A percentile compares a stretch with the other conserved stretches of the same genome.
Conservation (phyloP, 2,888 invertebrate species). For the Oligia latruncula region DNA sequence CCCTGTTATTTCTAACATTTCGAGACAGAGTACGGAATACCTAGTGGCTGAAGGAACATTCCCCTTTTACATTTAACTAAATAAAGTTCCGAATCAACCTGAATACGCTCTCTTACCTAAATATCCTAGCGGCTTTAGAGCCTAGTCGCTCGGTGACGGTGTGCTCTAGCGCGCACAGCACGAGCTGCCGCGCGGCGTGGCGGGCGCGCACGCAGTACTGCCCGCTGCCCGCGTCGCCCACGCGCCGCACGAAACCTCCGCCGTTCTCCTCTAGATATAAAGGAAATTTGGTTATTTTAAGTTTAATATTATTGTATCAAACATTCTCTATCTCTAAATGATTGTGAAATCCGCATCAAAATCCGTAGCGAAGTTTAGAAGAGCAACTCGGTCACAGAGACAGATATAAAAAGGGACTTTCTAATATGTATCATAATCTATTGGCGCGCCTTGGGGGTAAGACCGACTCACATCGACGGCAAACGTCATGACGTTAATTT, state of each 20-base stretch:
- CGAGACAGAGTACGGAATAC: no score
- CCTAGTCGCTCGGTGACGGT: slow-evolving; percentile 96
- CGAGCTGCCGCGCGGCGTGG: slow-evolving; percentile 92
- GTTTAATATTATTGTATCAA: not conserved
- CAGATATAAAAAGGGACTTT: no score
- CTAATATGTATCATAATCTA: no score
- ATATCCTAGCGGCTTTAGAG: slow-evolving; percentile 95
- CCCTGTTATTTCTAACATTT: no score
- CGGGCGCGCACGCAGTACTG: slow-evolving; percentile 94
- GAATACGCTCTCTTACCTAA: slow-evolving; percentile 86
- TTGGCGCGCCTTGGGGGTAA: no score
- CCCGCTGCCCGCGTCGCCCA: slow-evolving; percentile 96
- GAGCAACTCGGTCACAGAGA: no score
- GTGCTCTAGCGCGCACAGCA: slow-evolving; percentile 94
- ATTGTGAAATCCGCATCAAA: not conserved
- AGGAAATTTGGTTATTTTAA: not conserved
- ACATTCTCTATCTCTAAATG: not conserved
- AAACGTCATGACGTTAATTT: no score
- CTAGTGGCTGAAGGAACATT: no score
- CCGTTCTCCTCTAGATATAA: slow-evolving; percentile 92
- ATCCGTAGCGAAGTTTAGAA: not conserved
- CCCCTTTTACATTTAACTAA: no score
- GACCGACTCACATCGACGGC: no score
- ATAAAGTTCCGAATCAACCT: no score
- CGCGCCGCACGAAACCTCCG: slow-evolving; percentile 93